A percentile compares a stretch with the other conserved stretches of the same genome.
Evolutionary conservation across 1,140 invertebrate genomes (phyloP).

Genomic region (Saccostrea cuccullata): DNA sequence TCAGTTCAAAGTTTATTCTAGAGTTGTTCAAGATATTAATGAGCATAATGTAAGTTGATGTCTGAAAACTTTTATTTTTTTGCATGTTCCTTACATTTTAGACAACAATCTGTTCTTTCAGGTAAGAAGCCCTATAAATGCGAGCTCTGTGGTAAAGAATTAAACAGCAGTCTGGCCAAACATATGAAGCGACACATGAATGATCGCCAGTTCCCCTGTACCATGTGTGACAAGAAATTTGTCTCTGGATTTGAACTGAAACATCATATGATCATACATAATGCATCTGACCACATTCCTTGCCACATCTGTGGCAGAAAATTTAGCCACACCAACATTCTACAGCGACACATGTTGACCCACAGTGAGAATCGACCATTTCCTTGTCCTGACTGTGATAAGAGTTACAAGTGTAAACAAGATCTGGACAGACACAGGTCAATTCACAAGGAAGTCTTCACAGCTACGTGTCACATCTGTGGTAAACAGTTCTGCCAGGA

Average conservation of each 20-base stretch:
- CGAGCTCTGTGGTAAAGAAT: slow-evolving; percentile 39
- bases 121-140: slow-evolving; percentile 39
- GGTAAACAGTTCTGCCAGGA: slow-evolving; percentile 41
- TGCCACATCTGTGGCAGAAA: slow-evolving; percentile 29
- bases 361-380: slow-evolving; percentile 33
- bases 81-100: too few species aligned
- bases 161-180: slow-evolving; percentile 40
- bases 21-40: too few species aligned
- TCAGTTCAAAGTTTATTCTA: too few species aligned
- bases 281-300: slow-evolving; percentile 11
- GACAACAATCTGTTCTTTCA: not conserved
- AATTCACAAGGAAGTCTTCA: not conserved
- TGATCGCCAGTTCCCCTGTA: slow-evolving; percentile 36
- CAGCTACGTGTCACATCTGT: slow-evolving; percentile 40
- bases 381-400: slow-evolving; percentile 15
- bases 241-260: slow-evolving; percentile 37
- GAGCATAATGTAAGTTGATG: too few species aligned
- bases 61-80: too few species aligned
- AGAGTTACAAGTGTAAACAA: slow-evolving; percentile 39
- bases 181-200: slow-evolving; percentile 33
- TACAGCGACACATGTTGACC: slow-evolving; percentile 21
- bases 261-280: slow-evolving; percentile 35
- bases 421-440: slow-evolving; percentile 30
- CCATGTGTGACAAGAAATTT: slow-evolving; percentile 41
- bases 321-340: slow-evolving; percentile 25